Conservation (phyloP, 2,113 vertebrate genomes). For the Tachysurus fulvidraco region DNA sequence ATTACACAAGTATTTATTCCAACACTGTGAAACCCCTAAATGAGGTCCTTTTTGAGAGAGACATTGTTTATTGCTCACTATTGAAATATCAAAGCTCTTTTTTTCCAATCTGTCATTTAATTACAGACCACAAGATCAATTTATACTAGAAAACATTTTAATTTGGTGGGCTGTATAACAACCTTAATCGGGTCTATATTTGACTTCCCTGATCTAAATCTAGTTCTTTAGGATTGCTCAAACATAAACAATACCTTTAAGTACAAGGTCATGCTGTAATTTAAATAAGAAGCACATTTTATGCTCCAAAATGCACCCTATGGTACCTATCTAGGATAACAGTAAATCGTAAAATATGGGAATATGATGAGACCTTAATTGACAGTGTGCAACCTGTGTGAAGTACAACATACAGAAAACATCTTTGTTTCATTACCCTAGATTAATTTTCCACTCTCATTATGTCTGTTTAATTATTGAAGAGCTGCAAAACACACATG, state of each 20-base stretch:
- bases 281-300: neutral
- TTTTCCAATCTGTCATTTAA: neutral
- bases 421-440: constrained; percentile 45
- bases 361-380: constrained; percentile 64
- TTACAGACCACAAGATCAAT: neutral
- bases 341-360: neutral
- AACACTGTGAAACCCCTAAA: neutral
- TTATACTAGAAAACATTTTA: neutral
- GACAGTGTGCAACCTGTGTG: constrained; percentile 33
- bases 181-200: neutral
- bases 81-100: neutral
- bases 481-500: constrained; percentile 25
- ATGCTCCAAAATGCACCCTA: neutral
- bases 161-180: neutral
- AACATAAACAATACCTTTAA: neutral
- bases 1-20: neutral
- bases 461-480: constrained; percentile 36
- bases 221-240: neutral
- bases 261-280: neutral
- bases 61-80: neutral
- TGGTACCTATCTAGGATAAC: neutral
- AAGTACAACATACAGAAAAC: constrained; percentile 45
- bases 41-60: neutral
- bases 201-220: neutral
- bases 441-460: constrained; percentile 23